Base-by-base conservation (phyloP, 2,113 vertebrate genomes). In the Leptobrachium ailaonicum region DNA sequence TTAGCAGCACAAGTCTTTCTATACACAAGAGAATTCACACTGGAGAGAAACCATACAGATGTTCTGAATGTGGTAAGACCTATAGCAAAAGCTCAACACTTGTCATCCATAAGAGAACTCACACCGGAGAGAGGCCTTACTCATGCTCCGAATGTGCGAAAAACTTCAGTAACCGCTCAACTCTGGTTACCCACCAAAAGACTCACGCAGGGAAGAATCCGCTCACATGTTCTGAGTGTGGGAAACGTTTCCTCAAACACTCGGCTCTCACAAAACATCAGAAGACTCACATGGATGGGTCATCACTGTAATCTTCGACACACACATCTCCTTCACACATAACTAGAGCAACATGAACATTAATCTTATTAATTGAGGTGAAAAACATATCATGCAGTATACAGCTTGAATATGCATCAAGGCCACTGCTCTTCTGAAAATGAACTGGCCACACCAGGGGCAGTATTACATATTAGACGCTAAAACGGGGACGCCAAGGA, bases 121-220 rank as follows among this genome's bases (percentile, higher is more conserved):
- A 89, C 85, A 88, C 86, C 0, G 88, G 86, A 0, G 91, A 92
- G 54, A 95, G 94, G 60, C 80, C 85, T 82, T 88, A 95, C 89
- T 85, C 85, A 32, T 88, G 87, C 50, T 83, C 91, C 1, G 92
- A 92, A 80, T 96, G 95, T 4, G 94, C 94, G 77, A 92, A 95
- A 87, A 94, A 93, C 86, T 96, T 96, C 41, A 90, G 93, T 70
- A 91, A 94, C 13, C 93, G 95, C 86, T 92, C 94, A 85, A 95
- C 93, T 71, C 87, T 95, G 20, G 92, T 91, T 76, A 94, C 92
- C 78, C 95, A 96, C 72, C 91, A 92, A 85, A 88, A 87, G 82
- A 93, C 90, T 83, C 92, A 92, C 41, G 91, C 83, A 53, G 90
- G 87, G 63, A 86, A 89, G 44, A 89, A 88, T 32, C 86, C 88